Percentiles rank a stretch among this genome's conserved stretches.
Evolutionary conservation across 2,113 vertebrate genomes (phyloP).

Genomic region (Mionectes macconnelli): DNA sequence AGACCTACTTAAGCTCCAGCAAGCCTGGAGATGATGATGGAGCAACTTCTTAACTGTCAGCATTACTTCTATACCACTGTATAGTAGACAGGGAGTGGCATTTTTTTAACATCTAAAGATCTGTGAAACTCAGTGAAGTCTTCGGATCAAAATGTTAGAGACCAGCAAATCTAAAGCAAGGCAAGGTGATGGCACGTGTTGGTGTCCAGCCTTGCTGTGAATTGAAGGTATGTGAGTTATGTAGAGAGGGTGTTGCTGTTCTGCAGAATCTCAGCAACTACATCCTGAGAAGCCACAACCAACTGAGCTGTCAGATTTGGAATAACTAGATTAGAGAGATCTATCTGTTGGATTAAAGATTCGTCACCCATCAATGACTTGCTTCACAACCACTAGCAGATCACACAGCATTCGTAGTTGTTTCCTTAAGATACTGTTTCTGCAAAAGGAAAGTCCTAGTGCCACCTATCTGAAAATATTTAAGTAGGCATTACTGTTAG

Average conservation of each 20-base stretch:
- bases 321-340: neutral
- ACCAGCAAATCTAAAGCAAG: neutral
- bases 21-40: neutral
- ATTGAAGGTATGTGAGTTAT: neutral
- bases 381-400: neutral
- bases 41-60: neutral
- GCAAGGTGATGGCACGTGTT: fast-evolving
- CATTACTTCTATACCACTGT: neutral
- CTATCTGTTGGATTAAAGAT: neutral
- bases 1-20: neutral
- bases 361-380: fast-evolving
- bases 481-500: neutral
- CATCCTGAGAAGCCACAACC: neutral
- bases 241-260: neutral
- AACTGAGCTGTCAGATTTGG: neutral
- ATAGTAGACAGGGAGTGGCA: neutral
- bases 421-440: neutral
- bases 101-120: neutral
- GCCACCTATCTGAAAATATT: neutral
- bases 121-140: neutral
- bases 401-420: neutral
- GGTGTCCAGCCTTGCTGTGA: neutral
- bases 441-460: neutral
- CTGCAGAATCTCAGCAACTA: neutral
- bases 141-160: neutral